Conservation (phyloP, 2,888 invertebrate species). For the Lasioglossum malachurum region DNA sequence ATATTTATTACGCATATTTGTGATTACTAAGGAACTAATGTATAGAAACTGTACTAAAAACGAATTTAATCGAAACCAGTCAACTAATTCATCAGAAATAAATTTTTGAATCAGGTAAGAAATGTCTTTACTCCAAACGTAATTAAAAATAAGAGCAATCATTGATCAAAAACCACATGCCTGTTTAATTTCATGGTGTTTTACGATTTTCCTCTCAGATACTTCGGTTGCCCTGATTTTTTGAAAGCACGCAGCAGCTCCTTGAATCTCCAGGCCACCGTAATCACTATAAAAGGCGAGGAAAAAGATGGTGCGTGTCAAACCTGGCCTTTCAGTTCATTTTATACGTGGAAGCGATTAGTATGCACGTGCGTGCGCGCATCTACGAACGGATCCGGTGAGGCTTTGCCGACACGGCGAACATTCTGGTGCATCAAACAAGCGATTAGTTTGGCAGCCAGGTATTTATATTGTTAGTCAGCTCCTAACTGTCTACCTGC, state of each 20-base stretch:
- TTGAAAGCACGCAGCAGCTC: slow-evolving; percentile 28
- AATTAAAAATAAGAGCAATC: background rate
- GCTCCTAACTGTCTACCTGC: slow-evolving; percentile 45
- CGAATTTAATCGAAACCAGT: background rate
- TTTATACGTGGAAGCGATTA: slow-evolving; percentile 43
- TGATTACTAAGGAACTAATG: background rate
- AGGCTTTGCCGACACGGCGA: slow-evolving; percentile 27
- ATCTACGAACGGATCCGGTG: background rate
- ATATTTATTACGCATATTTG: background rate
- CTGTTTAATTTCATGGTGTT: background rate
- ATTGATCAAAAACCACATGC: background rate
- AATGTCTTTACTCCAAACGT: background rate
- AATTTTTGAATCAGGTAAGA: too few relatives aligned
- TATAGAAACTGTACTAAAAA: background rate
- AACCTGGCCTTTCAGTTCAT: slow-evolving; percentile 25
- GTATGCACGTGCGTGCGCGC: slow-evolving; percentile 12
- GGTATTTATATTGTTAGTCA: slow-evolving; percentile 52
- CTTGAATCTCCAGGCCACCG: background rate
- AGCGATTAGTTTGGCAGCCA: slow-evolving; percentile 46
- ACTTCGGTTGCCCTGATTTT: slow-evolving; percentile 28
- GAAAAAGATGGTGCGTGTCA: background rate
- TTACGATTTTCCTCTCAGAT: slow-evolving; percentile 19
- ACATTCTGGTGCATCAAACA: slow-evolving; percentile 26
- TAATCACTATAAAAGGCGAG: slow-evolving; percentile 41
- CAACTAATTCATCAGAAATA: background rate